Base-by-base conservation (phyloP, 2,113 vertebrate genomes). In the Embiotoca jacksoni region DNA sequence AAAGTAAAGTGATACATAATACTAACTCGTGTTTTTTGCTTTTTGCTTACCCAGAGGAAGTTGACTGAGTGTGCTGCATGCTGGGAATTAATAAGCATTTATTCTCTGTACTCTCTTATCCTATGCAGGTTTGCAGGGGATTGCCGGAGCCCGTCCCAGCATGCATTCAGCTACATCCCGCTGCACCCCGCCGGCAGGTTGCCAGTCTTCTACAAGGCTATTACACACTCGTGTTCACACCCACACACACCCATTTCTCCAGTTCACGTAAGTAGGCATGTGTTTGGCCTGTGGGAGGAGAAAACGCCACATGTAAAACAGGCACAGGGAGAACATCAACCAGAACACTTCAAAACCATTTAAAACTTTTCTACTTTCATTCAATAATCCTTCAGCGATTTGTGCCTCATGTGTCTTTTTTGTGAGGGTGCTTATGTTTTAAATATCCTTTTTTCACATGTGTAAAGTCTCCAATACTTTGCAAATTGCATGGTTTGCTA, bases 261-360 rank as follows among this genome's bases (percentile, higher is more conserved):
- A 14, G 5, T 11, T 57, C 68, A 52, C 39, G 46, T 15, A 52
- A 75, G 39, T 14, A 23, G 10, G 44, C 57, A 14, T 32, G 55
- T 44, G n/a, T 67, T 56, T 72, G 56, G 53, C 57, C 30, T 57
- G 50, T 55, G 50, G 30, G 60, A 56, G 39, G 60, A 23, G 23
- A 66, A 49, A 52, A 53, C 35, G n/a, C 14, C 15, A 50, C 44
- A 50, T 49, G 6, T 58, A 44, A 49, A 72, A 50, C 33, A 35
- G 5, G 6, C 41, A 32, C 8, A 4, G 14, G 8, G 14, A 5
- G 31, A 60, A 41, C 23, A 55, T 61, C 8, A 14, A 6, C n/a
- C 35, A 72, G 57, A 32, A 10, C 37, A 46, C 6, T 13, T 69
- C 36, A 37, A 37, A 63, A 15, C n/a, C 58, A 47, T 70, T 46